Evolutionary conservation across 2,113 vertebrate species (phyloP).

Genomic region (Carettochelys insculpta): DNA sequence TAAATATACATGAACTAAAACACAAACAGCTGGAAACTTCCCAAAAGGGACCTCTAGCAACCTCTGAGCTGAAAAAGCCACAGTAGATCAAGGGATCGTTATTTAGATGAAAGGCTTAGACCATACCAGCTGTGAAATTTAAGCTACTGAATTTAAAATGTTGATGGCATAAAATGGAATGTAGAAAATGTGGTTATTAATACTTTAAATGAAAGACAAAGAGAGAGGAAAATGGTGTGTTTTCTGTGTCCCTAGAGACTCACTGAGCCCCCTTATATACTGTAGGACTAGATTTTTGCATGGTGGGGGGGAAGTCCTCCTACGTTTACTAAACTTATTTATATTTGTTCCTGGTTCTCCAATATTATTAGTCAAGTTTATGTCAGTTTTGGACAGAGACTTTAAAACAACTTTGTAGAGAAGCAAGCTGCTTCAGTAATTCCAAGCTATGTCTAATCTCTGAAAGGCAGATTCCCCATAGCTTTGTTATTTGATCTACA

Average conservation of each 20-base stretch:
- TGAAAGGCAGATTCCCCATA: background rate
- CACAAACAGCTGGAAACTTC: conserved; percentile 76
- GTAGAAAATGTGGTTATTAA: conserved; percentile 56
- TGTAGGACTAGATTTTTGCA: no score
- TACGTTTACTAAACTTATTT: background rate
- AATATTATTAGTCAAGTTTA: background rate
- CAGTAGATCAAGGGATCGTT: conserved; percentile 79
- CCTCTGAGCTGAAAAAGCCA: conserved; percentile 67
- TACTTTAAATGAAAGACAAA: conserved; percentile 34
- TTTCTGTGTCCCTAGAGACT: background rate
- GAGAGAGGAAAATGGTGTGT: background rate
- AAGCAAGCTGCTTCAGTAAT: background rate
- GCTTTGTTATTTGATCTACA: background rate
- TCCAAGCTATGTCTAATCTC: background rate
- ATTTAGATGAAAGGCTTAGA: conserved; percentile 80
- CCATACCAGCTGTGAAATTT: conserved; percentile 72
- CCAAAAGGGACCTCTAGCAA: conserved; percentile 72
- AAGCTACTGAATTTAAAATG: conserved; percentile 70
- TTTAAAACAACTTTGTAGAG: background rate
- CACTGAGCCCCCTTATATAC: background rate
- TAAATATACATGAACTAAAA: conserved; percentile 81
- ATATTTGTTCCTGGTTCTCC: background rate
- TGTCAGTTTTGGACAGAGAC: background rate
- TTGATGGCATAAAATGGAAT: conserved; percentile 50
- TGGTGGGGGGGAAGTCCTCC: no score